Percentiles rank a stretch among this genome's conserved stretches.
phyloP scores from a whole-genome alignment of 2,888 invertebrate genomes.

The Odontocerum albicorne region DNA sequence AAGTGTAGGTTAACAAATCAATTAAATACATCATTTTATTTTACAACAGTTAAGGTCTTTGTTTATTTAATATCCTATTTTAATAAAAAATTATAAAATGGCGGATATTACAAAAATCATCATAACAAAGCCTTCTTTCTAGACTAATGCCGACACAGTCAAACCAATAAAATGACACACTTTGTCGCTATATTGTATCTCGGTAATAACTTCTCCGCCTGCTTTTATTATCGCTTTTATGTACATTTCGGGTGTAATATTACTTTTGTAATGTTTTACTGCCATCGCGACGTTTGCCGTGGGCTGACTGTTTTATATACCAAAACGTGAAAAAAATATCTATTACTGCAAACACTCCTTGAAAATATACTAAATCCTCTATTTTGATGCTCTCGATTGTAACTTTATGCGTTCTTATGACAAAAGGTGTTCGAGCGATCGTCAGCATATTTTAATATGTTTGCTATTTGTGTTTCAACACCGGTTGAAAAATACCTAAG shows the following conservation, averaged over 20 bases:
- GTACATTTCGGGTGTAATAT: constrained; percentile 30
- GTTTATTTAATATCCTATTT: no score
- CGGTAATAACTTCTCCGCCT: constrained; percentile 15
- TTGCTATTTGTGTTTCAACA: no score
- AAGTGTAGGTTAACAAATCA: no score
- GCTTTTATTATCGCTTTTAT: constrained; percentile 30
- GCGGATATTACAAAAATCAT: background rate
- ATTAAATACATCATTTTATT: no score
- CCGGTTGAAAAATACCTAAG: no score
- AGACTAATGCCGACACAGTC: background rate
- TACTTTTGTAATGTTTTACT: constrained; percentile 31
- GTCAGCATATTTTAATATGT: no score
- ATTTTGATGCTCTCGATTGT: background rate
- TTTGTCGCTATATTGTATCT: constrained; percentile 22
- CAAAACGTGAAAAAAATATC: background rate
- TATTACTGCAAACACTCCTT: no score
- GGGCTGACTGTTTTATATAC: background rate
- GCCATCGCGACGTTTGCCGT: constrained; percentile 2
- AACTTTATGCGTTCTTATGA: no score
- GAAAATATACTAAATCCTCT: background rate
- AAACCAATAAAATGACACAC: background rate
- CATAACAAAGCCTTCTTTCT: background rate
- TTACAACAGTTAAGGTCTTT: no score
- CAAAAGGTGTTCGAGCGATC: no score
- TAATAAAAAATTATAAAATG: no score